Percentiles rank a stretch among this genome's conserved stretches.
Conservation (phyloP, 1,140 invertebrate species). For the Spodoptera litura region DNA sequence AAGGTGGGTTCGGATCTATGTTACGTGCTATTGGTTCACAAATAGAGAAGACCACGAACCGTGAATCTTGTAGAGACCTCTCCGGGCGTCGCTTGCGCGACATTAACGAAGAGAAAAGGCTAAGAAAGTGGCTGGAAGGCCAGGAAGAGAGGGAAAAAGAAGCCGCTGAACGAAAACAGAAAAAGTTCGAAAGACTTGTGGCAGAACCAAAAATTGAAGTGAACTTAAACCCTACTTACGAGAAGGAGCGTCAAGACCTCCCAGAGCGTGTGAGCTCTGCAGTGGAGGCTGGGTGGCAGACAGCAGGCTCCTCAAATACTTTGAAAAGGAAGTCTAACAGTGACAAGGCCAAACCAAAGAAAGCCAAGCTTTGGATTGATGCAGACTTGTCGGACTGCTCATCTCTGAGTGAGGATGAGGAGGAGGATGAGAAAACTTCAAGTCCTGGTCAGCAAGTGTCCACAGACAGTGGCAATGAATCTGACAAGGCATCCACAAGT, state of each 20-base stretch:
- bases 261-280: conserved; percentile 93
- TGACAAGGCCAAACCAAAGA: conserved; percentile 75
- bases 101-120: conserved; percentile 98
- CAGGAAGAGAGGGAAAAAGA: conserved; percentile 93
- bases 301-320: conserved; percentile 68
- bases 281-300: conserved; percentile 91
- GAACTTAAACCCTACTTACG: conserved; percentile 91
- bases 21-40: conserved; percentile 98
- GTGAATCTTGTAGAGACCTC: conserved; percentile 98
- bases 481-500: conserved; percentile 67
- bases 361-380: conserved; percentile 87
- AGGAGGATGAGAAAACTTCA: conserved; percentile 53
- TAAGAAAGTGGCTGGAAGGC: conserved; percentile 96
- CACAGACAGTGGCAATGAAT: conserved; percentile 83
- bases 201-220: conserved; percentile 92
- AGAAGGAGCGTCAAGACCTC: conserved; percentile 91
- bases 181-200: conserved; percentile 92
- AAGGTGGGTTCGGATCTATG: conserved; percentile 98
- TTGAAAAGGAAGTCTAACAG: conserved; percentile 82
- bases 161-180: conserved; percentile 90
- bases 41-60: conserved; percentile 99
- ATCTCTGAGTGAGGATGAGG: conserved; percentile 79
- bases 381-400: conserved; percentile 83
- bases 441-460: conserved; percentile 60
- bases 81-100: conserved; percentile 97